Evolutionary conservation across 2,888 invertebrate species (phyloP).

Genomic region (Sussaba pulchella): DNA sequence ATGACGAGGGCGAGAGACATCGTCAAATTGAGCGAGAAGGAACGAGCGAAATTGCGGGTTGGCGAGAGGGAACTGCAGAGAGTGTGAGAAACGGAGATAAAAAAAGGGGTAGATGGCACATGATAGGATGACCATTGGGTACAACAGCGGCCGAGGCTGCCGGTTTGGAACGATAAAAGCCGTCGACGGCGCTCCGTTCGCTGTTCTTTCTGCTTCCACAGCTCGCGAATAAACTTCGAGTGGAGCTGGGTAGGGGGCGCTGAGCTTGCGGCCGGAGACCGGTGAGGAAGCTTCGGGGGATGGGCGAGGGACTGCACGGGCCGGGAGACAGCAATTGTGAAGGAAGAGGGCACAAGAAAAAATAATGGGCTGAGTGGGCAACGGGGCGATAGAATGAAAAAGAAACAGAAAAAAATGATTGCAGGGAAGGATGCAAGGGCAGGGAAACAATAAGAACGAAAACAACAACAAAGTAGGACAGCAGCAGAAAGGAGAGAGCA

Average conservation of each 20-base stretch:
- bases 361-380: conserved; percentile 19
- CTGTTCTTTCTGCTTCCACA: conserved; percentile 55
- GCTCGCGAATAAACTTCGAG: conserved; percentile 58
- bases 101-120: conserved; percentile 24
- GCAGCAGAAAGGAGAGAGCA: conserved; percentile 26
- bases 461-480: conserved; percentile 17
- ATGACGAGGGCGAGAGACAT: background rate
- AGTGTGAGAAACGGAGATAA: conserved; percentile 13
- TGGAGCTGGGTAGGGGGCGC: conserved; percentile 31
- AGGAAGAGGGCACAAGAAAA: conserved; percentile 45
- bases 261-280: background rate
- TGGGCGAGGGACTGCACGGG: background rate
- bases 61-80: background rate
- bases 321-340: conserved; percentile 35
- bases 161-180: conserved; percentile 48
- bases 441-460: conserved; percentile 36
- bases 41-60: background rate
- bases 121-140: conserved; percentile 24
- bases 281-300: background rate
- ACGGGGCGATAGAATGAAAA: conserved; percentile 21
- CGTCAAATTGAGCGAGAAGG: background rate
- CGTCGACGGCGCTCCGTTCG: conserved; percentile 23
- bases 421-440: conserved; percentile 19
- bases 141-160: conserved; percentile 23
- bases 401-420: conserved; percentile 36